phyloP scores from a whole-genome alignment of 2,113 vertebrate species.

The Noturus placidus region DNA sequence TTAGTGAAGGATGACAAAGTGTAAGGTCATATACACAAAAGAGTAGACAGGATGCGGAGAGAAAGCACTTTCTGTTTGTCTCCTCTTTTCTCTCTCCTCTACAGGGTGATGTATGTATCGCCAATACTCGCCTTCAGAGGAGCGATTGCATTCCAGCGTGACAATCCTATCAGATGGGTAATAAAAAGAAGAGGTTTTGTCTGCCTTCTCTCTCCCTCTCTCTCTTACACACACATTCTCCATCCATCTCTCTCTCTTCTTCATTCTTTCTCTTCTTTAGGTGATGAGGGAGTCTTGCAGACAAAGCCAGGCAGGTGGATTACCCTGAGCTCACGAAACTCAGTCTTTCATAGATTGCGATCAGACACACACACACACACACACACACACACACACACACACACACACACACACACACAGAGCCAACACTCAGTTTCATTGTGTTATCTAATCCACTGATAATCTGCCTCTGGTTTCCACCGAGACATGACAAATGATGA shows the following conservation, averaged over 20 bases:
- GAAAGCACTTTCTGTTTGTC: constrained; percentile 41
- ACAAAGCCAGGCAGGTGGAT: constrained; percentile 56
- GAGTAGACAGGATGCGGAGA: constrained; percentile 26
- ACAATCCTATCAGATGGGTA: constrained; percentile 63
- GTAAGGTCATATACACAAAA: constrained; percentile 29
- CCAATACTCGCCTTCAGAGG: constrained; percentile 61
- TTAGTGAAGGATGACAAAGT: constrained; percentile 29
- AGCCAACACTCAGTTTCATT: constrained; percentile 24
- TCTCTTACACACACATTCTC: constrained; percentile 28
- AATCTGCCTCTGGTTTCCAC: constrained; percentile 55
- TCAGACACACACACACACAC: constrained; percentile 46
- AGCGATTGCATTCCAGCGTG: constrained; percentile 61
- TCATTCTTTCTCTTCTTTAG: constrained; percentile 21
- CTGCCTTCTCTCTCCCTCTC: constrained; percentile 51
- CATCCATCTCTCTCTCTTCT: constrained; percentile 37
- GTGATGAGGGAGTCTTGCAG: constrained; percentile 54
- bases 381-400: constrained; percentile 19
- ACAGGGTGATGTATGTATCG: constrained; percentile 57
- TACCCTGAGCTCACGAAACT: constrained; percentile 53
- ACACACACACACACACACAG: not conserved
- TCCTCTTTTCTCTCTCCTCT: constrained; percentile 43
- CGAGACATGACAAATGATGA: constrained; percentile 53
- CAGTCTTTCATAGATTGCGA: constrained; percentile 58
- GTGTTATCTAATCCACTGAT: constrained; percentile 61
- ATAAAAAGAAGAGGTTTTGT: constrained; percentile 61